Evolutionary conservation across 1,140 invertebrate species (phyloP).

Genomic region (Pseudomyrmex cubaensis): DNA sequence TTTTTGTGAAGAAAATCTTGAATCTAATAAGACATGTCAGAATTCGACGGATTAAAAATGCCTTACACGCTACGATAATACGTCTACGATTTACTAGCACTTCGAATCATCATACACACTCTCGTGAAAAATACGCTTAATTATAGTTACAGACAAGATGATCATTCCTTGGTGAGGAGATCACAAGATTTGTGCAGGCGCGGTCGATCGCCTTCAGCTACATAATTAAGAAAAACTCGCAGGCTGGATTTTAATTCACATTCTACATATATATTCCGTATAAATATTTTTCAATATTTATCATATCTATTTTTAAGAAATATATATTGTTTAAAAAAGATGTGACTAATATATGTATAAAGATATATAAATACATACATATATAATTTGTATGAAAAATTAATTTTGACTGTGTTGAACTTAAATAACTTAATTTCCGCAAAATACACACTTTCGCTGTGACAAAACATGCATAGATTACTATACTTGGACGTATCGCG

Average conservation of each 20-base stretch:
- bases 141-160: not conserved
- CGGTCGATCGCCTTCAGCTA: not conserved
- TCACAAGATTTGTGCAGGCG: slow-evolving; percentile 24
- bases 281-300: too few species aligned
- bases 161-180: not conserved
- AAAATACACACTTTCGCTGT: not conserved
- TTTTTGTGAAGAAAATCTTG: not conserved
- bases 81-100: not conserved
- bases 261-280: too few species aligned
- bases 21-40: not conserved
- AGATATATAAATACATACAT: too few species aligned
- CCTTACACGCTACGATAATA: slow-evolving; percentile 18
- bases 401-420: too few species aligned
- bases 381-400: too few species aligned
- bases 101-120: not conserved
- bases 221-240: not conserved
- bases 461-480: not conserved
- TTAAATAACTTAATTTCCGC: too few species aligned
- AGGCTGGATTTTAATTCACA: slow-evolving; percentile 37
- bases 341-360: too few species aligned
- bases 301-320: too few species aligned
- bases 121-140: not conserved
- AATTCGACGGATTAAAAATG: not conserved
- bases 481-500: not conserved
- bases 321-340: too few species aligned